Base-by-base conservation (phyloP, 2,888 invertebrate species). In the Drosophila kanekoi region DNA sequence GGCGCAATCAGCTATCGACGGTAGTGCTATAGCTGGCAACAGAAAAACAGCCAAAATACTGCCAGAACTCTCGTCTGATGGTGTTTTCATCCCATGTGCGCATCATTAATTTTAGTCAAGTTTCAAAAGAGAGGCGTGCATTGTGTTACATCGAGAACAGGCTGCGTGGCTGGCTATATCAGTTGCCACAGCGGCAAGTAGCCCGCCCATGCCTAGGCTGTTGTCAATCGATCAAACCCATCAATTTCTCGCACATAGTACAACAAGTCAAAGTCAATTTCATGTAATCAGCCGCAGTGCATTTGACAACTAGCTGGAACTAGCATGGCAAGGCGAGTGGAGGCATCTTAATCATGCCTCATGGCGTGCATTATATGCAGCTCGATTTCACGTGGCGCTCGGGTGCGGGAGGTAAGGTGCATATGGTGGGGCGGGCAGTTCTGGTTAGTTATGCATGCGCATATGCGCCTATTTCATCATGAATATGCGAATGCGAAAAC, bases 361-460 rank as follows among this genome's bases (percentile, higher is more conserved):
- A 20, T 37, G 16, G 18, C 38, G 37, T 35, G 49, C 18, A n/a
- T 40, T 41, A 43, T 56, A 72, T 51, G 38, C 52, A 58, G 63
- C 65, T 68, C 72, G 63, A 76, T 76, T 75, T 68, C 44, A 16
- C 35, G 13, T 23, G 54, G 40, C 28, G 10, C n/a, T n/a, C 10
- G n/a, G 35, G 35, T 49, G 48, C n/a, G 48, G 2, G n/a, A 33
- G 35, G n/a, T 35, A 10, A 20, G 48, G 8, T 18, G 10, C 18
- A 18, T 8, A 13, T 16, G 28, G 16, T 23, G 8, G 28, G 33
- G 23, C 41, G 37, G n/a, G 38, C 38, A 54, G 45, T 45, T 60
- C 72, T 72, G 56, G 67, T 83, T 79, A 77, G 63, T 86, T 83
- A 83, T 83, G 86, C 74, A 86, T 83, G 83, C 83, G 70, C 86